Conservation (phyloP, 2,888 invertebrate species). For the Athalia cordata region DNA sequence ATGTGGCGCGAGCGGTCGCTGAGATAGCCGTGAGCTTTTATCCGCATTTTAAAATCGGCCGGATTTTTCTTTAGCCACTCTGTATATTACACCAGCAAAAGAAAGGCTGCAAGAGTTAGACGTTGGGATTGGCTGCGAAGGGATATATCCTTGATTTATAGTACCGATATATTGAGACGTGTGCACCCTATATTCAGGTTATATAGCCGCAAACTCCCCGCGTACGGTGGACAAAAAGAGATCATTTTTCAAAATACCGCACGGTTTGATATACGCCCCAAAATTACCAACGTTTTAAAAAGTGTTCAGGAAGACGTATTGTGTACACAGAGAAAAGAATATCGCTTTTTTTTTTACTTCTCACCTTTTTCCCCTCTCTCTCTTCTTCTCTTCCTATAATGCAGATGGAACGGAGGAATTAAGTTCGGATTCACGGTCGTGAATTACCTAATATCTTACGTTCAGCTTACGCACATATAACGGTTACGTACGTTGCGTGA, state of each 20-base stretch:
- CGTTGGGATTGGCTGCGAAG: conserved; percentile 9
- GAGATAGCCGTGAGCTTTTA: too few relatives aligned
- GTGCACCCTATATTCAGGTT: neutral
- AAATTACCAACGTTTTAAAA: conserved; percentile 19
- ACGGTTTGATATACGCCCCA: neutral
- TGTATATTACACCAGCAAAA: neutral
- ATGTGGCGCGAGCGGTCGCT: too few relatives aligned
- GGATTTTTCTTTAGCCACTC: neutral
- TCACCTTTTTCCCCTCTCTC: conserved; percentile 26
- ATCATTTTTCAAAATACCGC: conserved; percentile 28
- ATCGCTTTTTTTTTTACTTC: neutral
- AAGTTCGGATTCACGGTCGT: too few relatives aligned
- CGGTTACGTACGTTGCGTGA: conserved; percentile 47
- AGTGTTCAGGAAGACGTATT: neutral
- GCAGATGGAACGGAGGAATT: conserved; percentile 16
- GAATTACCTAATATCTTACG: neutral
- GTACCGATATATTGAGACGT: conserved; percentile 32
- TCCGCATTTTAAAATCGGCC: neutral
- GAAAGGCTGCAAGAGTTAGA: neutral
- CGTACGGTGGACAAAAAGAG: conserved; percentile 26
- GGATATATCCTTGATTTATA: conserved; percentile 25
- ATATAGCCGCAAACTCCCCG: neutral
- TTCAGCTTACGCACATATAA: neutral
- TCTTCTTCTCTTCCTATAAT: conserved; percentile 18
- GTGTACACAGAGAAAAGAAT: too few relatives aligned